Evolutionary conservation across 2,888 invertebrate species (phyloP), one percentile per base, ranked within the genome.

Genomic region (Aelia acuminata): DNA sequence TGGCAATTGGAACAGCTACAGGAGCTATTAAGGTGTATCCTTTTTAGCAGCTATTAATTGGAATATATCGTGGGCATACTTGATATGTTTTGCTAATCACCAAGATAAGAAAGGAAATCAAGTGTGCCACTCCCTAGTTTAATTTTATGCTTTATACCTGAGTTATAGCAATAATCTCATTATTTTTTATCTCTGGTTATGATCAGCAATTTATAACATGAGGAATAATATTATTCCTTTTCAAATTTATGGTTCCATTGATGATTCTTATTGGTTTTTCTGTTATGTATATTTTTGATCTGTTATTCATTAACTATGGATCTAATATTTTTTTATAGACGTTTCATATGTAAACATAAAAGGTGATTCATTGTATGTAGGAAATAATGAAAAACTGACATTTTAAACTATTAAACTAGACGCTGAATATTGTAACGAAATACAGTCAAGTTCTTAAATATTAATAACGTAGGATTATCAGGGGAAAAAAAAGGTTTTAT

Each of bases 1-100:
- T 98, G 92, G 98, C 98, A 87, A 94, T 99, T 91, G 99, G 98
- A 91, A 98, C 98, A n/a, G 96, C 97, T 91, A 96, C 96, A 89
- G 99, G 99, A 90, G 96, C 96, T 88, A 94, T 99, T 91, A 98
- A 98, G 94, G 93, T 95, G 94, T 95, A 95, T 94, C 94, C 94
- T 94, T 93, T 92, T 43, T 49, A 57, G 20, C 13, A 0, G 43
- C 0, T 85, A 49, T 70, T 43, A 43, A 11, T 80, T n/a, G n/a
- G 7, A 47, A n/a, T 43, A 39, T 43, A 13, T 57, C 31, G 20
- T 35, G n/a, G n/a, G 15, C 31, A 20, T 35, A 70, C 63, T 70
- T 70, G 63, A 70, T 70, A 35, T 84, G 1, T 13, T 47, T n/a
- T 39, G 22, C 26, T 84, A 47, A 80, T 80, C 80, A 11, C 5